Evolutionary conservation across 2,113 vertebrate species (phyloP).

Genomic region (Xiphorhynchus elegans): DNA sequence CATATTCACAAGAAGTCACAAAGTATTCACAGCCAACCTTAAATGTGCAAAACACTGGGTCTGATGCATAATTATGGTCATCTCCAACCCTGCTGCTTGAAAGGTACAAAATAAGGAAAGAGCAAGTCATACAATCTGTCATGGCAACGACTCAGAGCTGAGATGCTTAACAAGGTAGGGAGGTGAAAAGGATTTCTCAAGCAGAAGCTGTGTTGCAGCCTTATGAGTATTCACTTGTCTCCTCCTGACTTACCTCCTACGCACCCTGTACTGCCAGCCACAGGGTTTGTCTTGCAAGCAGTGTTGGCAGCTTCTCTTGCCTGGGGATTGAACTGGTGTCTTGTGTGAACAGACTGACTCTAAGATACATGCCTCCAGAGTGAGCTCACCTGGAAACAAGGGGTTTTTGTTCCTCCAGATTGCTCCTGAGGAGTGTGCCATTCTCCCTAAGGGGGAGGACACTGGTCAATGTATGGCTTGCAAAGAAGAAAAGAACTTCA

Average conservation of each 20-base stretch:
- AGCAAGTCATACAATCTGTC: neutral
- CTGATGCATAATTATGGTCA: neutral
- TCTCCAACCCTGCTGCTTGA: neutral
- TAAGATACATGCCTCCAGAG: neutral
- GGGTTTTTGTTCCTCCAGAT: neutral
- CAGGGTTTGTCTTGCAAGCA: neutral
- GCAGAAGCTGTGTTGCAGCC: neutral
- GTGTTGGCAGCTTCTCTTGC: neutral
- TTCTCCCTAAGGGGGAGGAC: neutral
- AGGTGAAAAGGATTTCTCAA: neutral
- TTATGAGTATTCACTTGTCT: neutral
- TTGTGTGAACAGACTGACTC: neutral
- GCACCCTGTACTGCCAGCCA: neutral
- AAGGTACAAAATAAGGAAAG: neutral
- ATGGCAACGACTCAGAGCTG: neutral
- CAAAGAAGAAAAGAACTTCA: neutral
- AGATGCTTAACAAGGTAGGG: neutral
- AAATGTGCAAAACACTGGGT: neutral
- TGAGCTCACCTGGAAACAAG: neutral
- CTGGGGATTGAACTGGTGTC: neutral
- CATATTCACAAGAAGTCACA: neutral
- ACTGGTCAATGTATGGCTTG: fast-evolving
- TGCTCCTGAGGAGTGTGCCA: neutral
- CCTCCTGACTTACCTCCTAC: neutral
- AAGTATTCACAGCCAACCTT: neutral